These are phyloP conservation scores for Caenorhabditis elegans DNA, from an alignment of 1,140 invertebrate genomes.

Conservation along the genomic window WBcel235 BX284602.5:4512001-4512500, in stretches of 20 bases:
- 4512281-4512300: background rate
- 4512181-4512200: background rate
- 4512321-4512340: background rate
- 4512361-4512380: background rate
- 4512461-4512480: no score
- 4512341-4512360: no score
- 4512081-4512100: background rate
- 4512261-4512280: background rate
- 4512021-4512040: background rate
- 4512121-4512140: background rate
- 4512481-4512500: no score
- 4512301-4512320: background rate
- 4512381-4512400: no score
- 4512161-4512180: background rate
- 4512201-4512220: background rate
- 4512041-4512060: conserved; percentile 3
- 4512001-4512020: background rate
- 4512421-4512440: no score
- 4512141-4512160: no score
- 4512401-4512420: no score
- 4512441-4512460: background rate
- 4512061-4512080: background rate
- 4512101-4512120: background rate
- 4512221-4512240: background rate
- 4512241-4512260: background rate